Base-by-base conservation (phyloP, 2,888 invertebrate species). In the Drosophila flavopinicola region DNA sequence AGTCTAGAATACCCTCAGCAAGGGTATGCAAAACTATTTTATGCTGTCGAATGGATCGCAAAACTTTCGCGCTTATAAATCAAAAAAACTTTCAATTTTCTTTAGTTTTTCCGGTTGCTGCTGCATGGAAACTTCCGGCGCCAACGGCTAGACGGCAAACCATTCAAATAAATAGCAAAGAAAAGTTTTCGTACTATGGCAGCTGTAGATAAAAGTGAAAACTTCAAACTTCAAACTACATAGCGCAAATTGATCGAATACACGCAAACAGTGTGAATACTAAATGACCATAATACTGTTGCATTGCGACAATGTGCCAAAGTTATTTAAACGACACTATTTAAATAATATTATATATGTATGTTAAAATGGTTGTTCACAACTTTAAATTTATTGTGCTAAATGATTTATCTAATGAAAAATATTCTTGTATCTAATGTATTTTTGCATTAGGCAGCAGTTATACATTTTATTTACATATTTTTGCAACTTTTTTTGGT, bases 41-140 rank as follows among this genome's bases (percentile, higher is more conserved):
- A 30, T 52, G 37, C 59, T 61, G 59, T 48, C 41, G 68, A 77
- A 64, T 60, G 66, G 61, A 79, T 73, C 73, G 77, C 47, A 58
- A 70, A 80, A 70, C 60, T 78, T 78, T 73, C 66, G 25, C 73
- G 75, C 64, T 80, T 79, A 78, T 72, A 78, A 76, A 74, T 79
- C 77, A 75, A 77, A 70, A 71, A 59, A 78, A 79, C 77, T 77
- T 80, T 78, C 69, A 65, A 75, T 77, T 77, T 78, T 78, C 54
- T 51, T 61, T 54, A 59, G 54, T 53, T 74, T 70, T 74, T 66
- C 44, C 57, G 37, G 48, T 17, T 60, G 42, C 53, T 41, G 39
- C 44, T 15, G 41, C 35, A 15, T 47, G 30, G 41, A 64, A 78
- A 76, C 57, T 82, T 77, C 41, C 67, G 58, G 15, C 48, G 77